A percentile compares a stretch with the other conserved stretches of the same genome.
These are phyloP conservation scores for Chlorospingus semifuscus DNA, from an alignment of 2,797 vertebrate species.

Conservation along the genomic window DNA sequence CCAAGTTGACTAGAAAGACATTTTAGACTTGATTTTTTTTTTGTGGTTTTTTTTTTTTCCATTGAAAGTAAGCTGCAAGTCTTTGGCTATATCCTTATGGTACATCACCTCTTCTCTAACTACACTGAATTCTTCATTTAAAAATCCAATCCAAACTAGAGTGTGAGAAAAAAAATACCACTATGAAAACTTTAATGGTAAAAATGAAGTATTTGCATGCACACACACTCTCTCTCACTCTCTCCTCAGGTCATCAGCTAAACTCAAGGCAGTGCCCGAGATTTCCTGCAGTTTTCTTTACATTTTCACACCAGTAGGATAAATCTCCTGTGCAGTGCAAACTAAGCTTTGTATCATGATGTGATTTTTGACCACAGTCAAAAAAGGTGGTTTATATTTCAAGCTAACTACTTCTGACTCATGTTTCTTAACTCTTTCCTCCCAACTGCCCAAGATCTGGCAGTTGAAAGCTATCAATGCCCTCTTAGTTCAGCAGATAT, in stretches of 20 bases:
- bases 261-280: rapidly evolving
- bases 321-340: neutral
- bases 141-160: rapidly evolving
- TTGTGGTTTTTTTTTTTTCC: neutral
- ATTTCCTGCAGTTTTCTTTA: neutral
- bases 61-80: neutral
- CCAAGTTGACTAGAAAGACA: neutral
- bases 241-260: neutral
- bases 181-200: neutral
- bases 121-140: neutral
- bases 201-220: neutral
- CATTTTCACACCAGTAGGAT: neutral
- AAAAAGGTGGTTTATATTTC: neutral
- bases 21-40: neutral
- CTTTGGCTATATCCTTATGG: neutral
- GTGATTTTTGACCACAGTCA: neutral
- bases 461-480: neutral
- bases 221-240: rapidly evolving
- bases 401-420: neutral
- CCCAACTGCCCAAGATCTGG: neutral
- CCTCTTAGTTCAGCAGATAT: neutral
- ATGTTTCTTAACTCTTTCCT: neutral
- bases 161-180: neutral
- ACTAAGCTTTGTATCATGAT: neutral
- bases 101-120: neutral